These are phyloP conservation scores for Hexactinellida sp. DNA, from an alignment of 37 sponge, comb jelly and placozoan species.

Conservation along the genomic window DNA sequence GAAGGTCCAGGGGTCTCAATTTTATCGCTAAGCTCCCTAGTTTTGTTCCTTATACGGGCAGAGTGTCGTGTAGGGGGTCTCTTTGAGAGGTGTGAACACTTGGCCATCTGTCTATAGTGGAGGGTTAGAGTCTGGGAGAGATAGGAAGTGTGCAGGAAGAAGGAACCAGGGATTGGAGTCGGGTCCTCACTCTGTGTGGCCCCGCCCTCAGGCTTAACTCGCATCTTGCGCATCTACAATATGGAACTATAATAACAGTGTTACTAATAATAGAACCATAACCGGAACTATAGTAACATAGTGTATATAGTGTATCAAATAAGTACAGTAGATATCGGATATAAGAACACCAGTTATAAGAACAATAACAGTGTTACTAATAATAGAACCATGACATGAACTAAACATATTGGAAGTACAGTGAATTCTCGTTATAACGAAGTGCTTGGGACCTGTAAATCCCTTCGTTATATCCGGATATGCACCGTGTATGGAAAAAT, in stretches of 20 bases:
- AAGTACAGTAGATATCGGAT: too few species aligned
- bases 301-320: too few species aligned
- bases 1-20: background rate
- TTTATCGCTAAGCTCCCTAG: background rate
- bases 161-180: background rate
- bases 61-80: background rate
- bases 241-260: background rate
- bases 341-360: too few species aligned
- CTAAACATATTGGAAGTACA: too few species aligned
- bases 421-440: too few species aligned
- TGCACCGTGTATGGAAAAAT: too few species aligned
- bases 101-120: constrained; percentile 6
- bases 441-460: too few species aligned
- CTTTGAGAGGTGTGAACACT: background rate
- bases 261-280: background rate
- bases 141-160: background rate
- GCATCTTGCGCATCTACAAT: background rate
- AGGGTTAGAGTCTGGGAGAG: background rate
- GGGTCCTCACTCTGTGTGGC: background rate
- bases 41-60: background rate
- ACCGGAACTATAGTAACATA: too few species aligned
- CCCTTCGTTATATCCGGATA: too few species aligned
- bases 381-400: too few species aligned
- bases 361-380: too few species aligned
- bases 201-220: background rate